A percentile compares a stretch with the other conserved stretches of the same genome.
Evolutionary conservation across 1,140 invertebrate species (phyloP).

Genomic region (Araneus ventricosus): DNA sequence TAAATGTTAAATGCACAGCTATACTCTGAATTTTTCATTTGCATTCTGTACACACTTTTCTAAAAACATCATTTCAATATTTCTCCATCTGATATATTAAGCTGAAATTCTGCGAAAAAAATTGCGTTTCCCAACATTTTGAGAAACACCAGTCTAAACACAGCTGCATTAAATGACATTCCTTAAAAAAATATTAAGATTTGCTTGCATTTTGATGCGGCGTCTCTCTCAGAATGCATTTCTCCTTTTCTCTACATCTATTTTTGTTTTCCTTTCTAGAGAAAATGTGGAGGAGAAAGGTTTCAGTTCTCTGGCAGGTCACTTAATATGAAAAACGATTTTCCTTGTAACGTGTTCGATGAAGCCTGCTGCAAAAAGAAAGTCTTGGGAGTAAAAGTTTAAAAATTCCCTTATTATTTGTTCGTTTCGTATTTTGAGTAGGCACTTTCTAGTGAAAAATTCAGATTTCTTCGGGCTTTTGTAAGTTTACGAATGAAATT

Average conservation of each 20-base stretch:
- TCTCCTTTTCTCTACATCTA: neutral
- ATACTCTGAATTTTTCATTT: too few relatives aligned
- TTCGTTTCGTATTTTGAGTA: neutral
- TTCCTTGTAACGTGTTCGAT: constrained; percentile 39
- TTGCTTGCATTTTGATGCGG: neutral
- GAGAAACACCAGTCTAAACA: neutral
- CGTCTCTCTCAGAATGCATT: neutral
- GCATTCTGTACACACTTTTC: too few relatives aligned
- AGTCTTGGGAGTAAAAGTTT: neutral
- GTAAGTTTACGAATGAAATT: neutral
- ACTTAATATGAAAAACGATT: constrained; percentile 68
- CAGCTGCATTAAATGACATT: neutral
- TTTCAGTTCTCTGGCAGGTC: constrained; percentile 16
- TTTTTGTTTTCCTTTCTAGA: neutral
- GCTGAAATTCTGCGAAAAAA: neutral
- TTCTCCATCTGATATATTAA: neutral
- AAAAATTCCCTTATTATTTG: neutral
- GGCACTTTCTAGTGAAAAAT: neutral
- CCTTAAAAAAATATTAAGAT: neutral
- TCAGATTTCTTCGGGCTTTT: neutral
- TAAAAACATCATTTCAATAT: neutral
- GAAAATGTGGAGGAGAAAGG: neutral
- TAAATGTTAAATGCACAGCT: too few relatives aligned
- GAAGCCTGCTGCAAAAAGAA: constrained; percentile 45
- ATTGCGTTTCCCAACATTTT: neutral